Conservation (phyloP, 92 coral and sea anemone species). For the Epizoanthus stellaris region DNA sequence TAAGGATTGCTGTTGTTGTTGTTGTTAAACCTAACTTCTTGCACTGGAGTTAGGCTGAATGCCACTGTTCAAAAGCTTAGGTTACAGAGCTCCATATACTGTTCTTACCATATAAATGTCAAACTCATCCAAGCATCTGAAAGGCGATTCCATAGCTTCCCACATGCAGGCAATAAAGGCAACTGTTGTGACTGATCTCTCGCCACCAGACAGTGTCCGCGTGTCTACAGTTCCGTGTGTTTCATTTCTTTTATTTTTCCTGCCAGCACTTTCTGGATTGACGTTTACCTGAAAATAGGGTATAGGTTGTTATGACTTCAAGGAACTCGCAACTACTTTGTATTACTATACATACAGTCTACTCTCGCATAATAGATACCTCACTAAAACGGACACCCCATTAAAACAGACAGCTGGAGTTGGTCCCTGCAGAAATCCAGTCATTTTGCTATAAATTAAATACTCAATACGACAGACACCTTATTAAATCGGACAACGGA, state of each 20-base stretch:
- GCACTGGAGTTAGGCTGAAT: too few species aligned
- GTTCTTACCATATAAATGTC: conserved; percentile 60
- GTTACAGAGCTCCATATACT: too few species aligned
- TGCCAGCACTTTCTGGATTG: conserved; percentile 17
- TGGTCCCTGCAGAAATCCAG: too few species aligned
- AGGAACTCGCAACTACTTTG: too few species aligned
- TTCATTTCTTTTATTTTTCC: conserved; percentile 27
- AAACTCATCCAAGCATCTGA: conserved; percentile 64
- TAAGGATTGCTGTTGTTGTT: too few species aligned
- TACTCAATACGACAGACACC: too few species aligned
- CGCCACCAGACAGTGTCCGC: conserved; percentile 57
- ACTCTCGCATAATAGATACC: neutral
- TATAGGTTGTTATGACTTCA: too few species aligned
- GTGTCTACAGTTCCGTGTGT: conserved; percentile 8
- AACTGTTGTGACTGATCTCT: conserved; percentile 54
- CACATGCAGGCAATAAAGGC: conserved; percentile 51
- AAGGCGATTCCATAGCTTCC: conserved; percentile 68
- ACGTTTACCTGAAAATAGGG: conserved; percentile 47
- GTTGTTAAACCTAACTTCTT: too few species aligned
- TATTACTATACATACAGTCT: neutral
- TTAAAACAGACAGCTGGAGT: neutral
- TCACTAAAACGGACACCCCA: neutral
- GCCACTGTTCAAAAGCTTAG: too few species aligned
- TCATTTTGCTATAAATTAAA: too few species aligned
- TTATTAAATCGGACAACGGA: too few species aligned